These are phyloP conservation scores for Eristalinus aeneus DNA, from an alignment of 2,888 invertebrate species.

Conservation along the genomic window DNA sequence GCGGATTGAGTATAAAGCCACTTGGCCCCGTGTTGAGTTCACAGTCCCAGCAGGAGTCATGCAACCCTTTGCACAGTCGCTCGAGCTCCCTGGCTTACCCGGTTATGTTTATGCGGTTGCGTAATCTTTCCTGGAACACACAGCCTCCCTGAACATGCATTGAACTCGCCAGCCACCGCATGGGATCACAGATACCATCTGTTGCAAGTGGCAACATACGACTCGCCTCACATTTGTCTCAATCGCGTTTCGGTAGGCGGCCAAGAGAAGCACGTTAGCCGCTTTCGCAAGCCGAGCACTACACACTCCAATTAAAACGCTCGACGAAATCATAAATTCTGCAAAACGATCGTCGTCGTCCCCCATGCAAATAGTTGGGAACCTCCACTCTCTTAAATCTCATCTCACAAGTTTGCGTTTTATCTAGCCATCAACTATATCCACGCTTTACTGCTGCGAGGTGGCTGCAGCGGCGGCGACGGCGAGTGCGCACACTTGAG, in stretches of 20 bases:
- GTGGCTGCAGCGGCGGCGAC: background rate
- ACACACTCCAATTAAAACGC: constrained; percentile 56
- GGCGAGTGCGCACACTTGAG: background rate
- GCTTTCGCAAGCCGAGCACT: constrained; percentile 15
- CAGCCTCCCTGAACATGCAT: constrained; percentile 33
- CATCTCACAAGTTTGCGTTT: constrained; percentile 38
- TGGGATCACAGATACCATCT: constrained; percentile 32
- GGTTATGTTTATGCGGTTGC: constrained; percentile 4
- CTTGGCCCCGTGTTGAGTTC: constrained; percentile 14
- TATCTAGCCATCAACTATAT: constrained; percentile 25
- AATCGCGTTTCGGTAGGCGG: constrained; percentile 3
- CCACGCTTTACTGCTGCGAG: background rate
- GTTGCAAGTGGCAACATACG: constrained; percentile 40
- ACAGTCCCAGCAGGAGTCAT: constrained; percentile 44
- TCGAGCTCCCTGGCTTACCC: constrained; percentile 15
- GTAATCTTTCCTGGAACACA: constrained; percentile 48
- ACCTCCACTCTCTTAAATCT: constrained; percentile 4
- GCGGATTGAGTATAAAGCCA: constrained; percentile 55
- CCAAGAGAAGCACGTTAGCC: constrained; percentile 43
- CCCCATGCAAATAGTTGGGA: constrained; percentile 12
- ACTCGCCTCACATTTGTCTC: background rate
- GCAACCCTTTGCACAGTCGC: constrained; percentile 44
- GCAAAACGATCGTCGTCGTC: constrained; percentile 5
- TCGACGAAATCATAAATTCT: constrained; percentile 49
- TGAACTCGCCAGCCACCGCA: constrained; percentile 48